A percentile compares a stretch with the other conserved stretches of the same genome.
phyloP scores from a whole-genome alignment of 2,797 vertebrate genomes.

The Potorous gilbertii region DNA sequence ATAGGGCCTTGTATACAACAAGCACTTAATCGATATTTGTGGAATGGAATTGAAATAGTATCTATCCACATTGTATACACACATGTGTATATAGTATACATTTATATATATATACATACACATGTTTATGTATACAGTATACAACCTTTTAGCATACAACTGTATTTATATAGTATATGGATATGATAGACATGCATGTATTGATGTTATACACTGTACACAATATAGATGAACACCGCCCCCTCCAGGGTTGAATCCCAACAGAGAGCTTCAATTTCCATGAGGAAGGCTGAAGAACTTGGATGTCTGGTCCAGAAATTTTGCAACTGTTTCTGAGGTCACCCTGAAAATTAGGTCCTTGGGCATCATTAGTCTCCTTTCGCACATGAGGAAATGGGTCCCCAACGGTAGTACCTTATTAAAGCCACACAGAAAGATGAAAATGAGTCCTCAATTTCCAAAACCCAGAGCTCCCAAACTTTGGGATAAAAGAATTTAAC shows the following conservation, averaged over 20 bases:
- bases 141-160: not conserved
- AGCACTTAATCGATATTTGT: not conserved
- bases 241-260: not conserved
- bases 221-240: not conserved
- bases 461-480: slow-evolving; percentile 67
- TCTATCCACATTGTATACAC: not conserved
- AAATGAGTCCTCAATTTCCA: slow-evolving; percentile 70
- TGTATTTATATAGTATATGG: not conserved
- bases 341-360: slow-evolving; percentile 53
- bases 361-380: slow-evolving; percentile 51
- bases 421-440: slow-evolving; percentile 36
- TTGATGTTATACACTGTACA: not conserved
- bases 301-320: not conserved
- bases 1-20: not conserved
- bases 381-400: slow-evolving; percentile 22
- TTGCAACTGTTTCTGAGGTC: slow-evolving; percentile 32
- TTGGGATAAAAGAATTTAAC: slow-evolving; percentile 72
- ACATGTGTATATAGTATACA: not conserved
- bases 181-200: not conserved
- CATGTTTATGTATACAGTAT: not conserved
- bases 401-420: not conserved
- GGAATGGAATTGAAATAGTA: not conserved
- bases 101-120: not conserved
- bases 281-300: not conserved
- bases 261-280: not conserved